Evolutionary conservation across 2,888 invertebrate species (phyloP), one percentile per base, ranked within the genome.

Genomic region (Sminthurinus aureus): DNA sequence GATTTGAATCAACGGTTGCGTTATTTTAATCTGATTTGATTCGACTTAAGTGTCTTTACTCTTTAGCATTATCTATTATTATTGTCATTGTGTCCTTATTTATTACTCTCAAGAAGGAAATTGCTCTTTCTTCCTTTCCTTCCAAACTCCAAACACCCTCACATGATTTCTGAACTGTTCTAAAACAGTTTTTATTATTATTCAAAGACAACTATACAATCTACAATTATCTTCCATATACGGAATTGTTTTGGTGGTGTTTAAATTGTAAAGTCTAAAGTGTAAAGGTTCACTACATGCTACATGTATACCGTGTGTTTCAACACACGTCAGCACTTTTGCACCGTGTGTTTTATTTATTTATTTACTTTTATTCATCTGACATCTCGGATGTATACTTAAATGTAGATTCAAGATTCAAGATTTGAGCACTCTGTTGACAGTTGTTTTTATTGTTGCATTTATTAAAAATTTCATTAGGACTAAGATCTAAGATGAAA

Each of bases 11-110:
- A 69, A n/a, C 69, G 20, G 69, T 69, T 69, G 18, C n/a, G 22
- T 69, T 69, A 69, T 69, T 69, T 69, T 69, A 69, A 69, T 69
- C 69, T 69, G 69, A 69, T 69, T 69, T 22, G 69, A 69, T 22
- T 69, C 64, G n/a, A 64, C n/a, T 18, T 64, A 64, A n/a, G n/a
- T 4, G 15, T 18, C 0, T 64, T 64, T 64, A 18, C n/a, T 64
- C 1, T 15, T 64, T 64, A n/a, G 3, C 64, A 64, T 18, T 64
- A 15, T 64, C 64, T n/a, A 64, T 69, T 69, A 22, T n/a, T 69
- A 69, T 69, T n/a, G 22, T 69, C 22, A 11, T 12, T 69, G 69
- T 69, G 18, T 20, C 69, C 18, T 20, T 64, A 38, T 38, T 38
- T 58, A 58, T 58, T 58, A 58, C 58, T 15, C 20, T 22, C 69